Percentiles rank a stretch among this genome's conserved stretches.
phyloP scores from a whole-genome alignment of 2,888 invertebrate genomes.

The Oligia fasciuncula region DNA sequence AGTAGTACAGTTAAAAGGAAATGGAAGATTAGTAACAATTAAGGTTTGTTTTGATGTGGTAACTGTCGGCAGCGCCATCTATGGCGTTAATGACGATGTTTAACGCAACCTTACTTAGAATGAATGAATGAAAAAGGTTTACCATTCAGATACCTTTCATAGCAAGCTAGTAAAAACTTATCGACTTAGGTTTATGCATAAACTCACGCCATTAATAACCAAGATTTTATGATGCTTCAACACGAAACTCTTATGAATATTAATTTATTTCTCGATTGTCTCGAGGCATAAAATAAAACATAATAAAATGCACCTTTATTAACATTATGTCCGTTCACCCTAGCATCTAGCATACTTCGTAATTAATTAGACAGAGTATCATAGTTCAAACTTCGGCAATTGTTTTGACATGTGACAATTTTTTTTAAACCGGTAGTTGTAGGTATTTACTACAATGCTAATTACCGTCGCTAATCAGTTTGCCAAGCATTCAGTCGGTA shows the following conservation, averaged over 20 bases:
- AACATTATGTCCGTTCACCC: background rate
- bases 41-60: slow-evolving; percentile 59
- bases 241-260: background rate
- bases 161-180: background rate
- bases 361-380: background rate
- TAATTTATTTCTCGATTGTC: background rate
- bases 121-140: slow-evolving; percentile 25
- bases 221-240: background rate
- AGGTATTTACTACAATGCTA: background rate
- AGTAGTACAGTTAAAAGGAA: slow-evolving; percentile 61
- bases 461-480: slow-evolving; percentile 11
- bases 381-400: background rate
- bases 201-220: too few relatives aligned
- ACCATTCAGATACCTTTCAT: background rate
- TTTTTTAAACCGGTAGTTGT: slow-evolving; percentile 9
- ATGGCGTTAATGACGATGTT: slow-evolving; percentile 36
- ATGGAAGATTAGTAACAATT: slow-evolving; percentile 62
- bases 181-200: background rate
- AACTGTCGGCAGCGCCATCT: slow-evolving; percentile 58
- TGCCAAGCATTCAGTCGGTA: background rate
- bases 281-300: background rate
- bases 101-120: slow-evolving; percentile 18
- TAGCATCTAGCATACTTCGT: background rate
- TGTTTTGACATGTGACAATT: background rate
- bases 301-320: background rate